phyloP scores from a whole-genome alignment of 2,888 invertebrate species.

The Branchinecta sandiegonensis region DNA sequence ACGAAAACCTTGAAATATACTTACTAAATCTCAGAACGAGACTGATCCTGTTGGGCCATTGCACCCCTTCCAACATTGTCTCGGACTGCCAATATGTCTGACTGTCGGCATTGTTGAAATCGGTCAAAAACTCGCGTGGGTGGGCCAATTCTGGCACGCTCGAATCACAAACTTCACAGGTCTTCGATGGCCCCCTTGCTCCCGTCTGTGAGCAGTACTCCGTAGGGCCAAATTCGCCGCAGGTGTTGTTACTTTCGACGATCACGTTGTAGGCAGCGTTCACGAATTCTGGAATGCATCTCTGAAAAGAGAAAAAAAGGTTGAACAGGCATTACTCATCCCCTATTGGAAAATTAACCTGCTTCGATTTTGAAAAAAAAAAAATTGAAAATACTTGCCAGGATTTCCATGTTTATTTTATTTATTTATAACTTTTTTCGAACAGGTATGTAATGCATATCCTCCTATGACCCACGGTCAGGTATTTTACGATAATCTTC shows the following conservation, averaged over 20 bases:
- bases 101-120: slow-evolving; percentile 75
- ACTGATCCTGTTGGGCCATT: slow-evolving; percentile 82
- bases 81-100: slow-evolving; percentile 97
- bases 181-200: slow-evolving; percentile 47
- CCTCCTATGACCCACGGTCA: too few species aligned
- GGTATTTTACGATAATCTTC: too few species aligned
- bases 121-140: slow-evolving; percentile 64
- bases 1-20: too few species aligned
- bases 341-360: background rate
- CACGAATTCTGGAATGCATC: slow-evolving; percentile 90
- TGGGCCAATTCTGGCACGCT: slow-evolving; percentile 46
- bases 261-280: slow-evolving; percentile 82
- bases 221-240: slow-evolving; percentile 61
- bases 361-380: too few species aligned
- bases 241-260: slow-evolving; percentile 90
- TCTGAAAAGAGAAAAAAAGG: slow-evolving; percentile 41
- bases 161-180: slow-evolving; percentile 59
- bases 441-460: too few species aligned
- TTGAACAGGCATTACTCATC: background rate
- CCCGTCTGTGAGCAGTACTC: slow-evolving; percentile 88
- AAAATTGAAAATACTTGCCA: too few species aligned
- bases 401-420: too few species aligned
- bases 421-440: too few species aligned
- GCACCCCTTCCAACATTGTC: slow-evolving; percentile 86
- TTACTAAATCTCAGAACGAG: slow-evolving; percentile 72